Percentiles rank a stretch among this genome's conserved stretches.
These are phyloP conservation scores for Eristalis intricaria DNA, from an alignment of 2,888 invertebrate genomes.

Conservation along the genomic window DNA sequence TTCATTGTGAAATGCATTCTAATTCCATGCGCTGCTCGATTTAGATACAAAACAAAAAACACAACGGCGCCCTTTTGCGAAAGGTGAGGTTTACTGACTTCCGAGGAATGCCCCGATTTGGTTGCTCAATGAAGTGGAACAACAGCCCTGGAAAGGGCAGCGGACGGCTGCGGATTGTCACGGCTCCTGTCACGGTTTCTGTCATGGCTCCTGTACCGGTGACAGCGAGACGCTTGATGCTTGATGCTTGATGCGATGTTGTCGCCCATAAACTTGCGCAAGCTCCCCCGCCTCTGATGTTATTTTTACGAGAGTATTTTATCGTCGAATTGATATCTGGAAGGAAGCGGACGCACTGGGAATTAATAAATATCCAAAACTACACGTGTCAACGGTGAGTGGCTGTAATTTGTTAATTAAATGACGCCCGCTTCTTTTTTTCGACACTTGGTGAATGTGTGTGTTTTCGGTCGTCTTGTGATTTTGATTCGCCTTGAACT, in stretches of 20 bases:
- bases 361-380: conserved; percentile 24
- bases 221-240: conserved; percentile 7
- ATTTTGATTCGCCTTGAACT: neutral
- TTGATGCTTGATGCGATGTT: conserved; percentile 16
- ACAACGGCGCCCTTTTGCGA: conserved; percentile 23
- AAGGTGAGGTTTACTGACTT: conserved; percentile 40
- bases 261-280: conserved; percentile 36
- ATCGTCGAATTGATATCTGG: conserved; percentile 32
- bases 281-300: conserved; percentile 9
- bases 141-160: conserved; percentile 44
- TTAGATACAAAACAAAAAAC: neutral
- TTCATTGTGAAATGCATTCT: conserved; percentile 38
- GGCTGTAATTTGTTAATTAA: conserved; percentile 35
- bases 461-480: neutral
- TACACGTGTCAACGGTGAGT: conserved; percentile 34
- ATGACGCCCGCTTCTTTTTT: conserved; percentile 16
- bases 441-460: neutral
- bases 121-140: conserved; percentile 28
- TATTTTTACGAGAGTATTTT: conserved; percentile 29
- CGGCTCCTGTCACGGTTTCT: neutral
- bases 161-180: neutral
- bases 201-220: neutral
- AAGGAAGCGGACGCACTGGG: neutral
- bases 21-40: conserved; percentile 27
- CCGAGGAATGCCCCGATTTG: neutral